These are phyloP conservation scores for Mormyrops boulengeri DNA, from an alignment of 2,797 vertebrate species.

Conservation along the genomic window DNA sequence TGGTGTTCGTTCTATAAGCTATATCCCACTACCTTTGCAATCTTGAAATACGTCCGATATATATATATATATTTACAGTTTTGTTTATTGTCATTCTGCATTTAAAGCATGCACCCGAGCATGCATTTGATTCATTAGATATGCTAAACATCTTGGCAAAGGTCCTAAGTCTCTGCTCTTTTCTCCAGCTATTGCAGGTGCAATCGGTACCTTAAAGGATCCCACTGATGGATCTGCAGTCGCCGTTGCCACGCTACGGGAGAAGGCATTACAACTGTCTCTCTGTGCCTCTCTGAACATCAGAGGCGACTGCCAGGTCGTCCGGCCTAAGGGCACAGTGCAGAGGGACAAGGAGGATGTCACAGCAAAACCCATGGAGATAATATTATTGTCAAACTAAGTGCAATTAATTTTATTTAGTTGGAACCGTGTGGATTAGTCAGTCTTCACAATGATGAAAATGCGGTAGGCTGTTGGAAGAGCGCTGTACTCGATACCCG, in stretches of 20 bases:
- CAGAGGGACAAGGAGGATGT: constrained; percentile 25
- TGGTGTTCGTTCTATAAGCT: background rate
- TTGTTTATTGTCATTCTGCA: background rate
- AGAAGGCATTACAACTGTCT: constrained; percentile 27
- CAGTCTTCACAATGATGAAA: constrained; percentile 24
- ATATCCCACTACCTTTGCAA: background rate
- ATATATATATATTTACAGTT: background rate
- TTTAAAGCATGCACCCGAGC: background rate
- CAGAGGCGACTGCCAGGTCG: constrained; percentile 24
- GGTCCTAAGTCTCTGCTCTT: constrained; percentile 42
- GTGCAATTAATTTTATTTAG: constrained; percentile 67
- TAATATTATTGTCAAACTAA: constrained; percentile 54
- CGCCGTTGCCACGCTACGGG: constrained; percentile 36
- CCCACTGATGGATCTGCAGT: constrained; percentile 36
- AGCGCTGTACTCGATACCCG: constrained; percentile 23
- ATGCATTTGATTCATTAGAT: background rate
- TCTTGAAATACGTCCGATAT: background rate
- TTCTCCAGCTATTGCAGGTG: constrained; percentile 45
- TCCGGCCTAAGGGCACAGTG: constrained; percentile 24
- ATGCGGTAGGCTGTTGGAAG: constrained; percentile 29
- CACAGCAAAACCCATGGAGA: constrained; percentile 47
- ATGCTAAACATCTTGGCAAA: constrained; percentile 17
- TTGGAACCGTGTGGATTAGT: constrained; percentile 11
- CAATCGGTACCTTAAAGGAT: constrained; percentile 36
- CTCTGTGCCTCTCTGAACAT: constrained; percentile 35